These are phyloP conservation scores for Nyctibius grandis DNA, from an alignment of 2,797 vertebrate species.

Conservation along the genomic window DNA sequence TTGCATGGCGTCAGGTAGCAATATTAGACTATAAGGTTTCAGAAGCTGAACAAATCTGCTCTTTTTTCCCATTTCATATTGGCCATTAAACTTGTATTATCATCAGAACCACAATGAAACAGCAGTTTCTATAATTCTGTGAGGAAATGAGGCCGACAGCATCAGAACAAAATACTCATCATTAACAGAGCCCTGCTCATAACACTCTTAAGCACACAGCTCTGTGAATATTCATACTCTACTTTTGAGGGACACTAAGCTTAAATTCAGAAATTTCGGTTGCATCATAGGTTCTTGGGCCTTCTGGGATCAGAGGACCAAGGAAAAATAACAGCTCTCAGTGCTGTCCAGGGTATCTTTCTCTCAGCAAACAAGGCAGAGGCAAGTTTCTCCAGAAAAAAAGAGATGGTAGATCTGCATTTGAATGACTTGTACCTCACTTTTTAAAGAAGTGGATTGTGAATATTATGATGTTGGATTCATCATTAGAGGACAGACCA, in stretches of 20 bases:
- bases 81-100: background rate
- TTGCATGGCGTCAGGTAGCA: background rate
- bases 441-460: background rate
- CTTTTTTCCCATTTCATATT: conserved; percentile 3
- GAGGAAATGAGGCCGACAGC: background rate
- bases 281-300: background rate
- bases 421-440: background rate
- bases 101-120: background rate
- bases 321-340: background rate
- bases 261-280: background rate
- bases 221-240: background rate
- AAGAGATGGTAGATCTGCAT: background rate
- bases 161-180: background rate
- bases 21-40: background rate
- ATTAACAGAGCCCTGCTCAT: background rate
- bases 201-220: background rate
- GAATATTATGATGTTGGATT: conserved; percentile 2
- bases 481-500: conserved; percentile 21
- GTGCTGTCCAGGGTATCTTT: background rate
- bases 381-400: background rate
- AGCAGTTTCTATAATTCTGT: conserved; percentile 14
- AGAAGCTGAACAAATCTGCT: conserved; percentile 17
- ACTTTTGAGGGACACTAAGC: background rate
- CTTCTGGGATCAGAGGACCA: background rate
- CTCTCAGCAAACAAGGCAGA: background rate